Base-by-base conservation (phyloP, 2,888 invertebrate species). In the Spilarctia lutea region DNA sequence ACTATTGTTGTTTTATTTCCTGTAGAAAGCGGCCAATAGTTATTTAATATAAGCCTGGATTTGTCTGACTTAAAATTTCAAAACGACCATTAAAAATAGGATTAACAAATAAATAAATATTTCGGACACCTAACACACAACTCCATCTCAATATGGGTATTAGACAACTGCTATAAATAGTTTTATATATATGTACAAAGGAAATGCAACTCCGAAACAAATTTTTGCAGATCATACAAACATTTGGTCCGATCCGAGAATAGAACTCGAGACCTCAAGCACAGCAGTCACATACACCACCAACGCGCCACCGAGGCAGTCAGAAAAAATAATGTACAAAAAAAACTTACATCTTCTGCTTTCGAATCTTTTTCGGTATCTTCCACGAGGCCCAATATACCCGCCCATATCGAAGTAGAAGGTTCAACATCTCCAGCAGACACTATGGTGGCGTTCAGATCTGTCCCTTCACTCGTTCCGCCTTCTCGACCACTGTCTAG, bases 401-500 rank as follows among this genome's bases (percentile, higher is more conserved):
- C 95, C 82, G 94, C 93, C 95, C 95, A 96, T 73, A 94, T 90
- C 0, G 94, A 93, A 0, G 93, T 87, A 7, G 92, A 83, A 11
- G 92, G 91, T 75, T 92, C 91, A 8, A 92, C 86, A 56, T 93
- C 92, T 72, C 90, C 91, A 1, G 87, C 88, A 3, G 92, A 87
- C 13, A 94, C 88, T 78, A 96, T 94, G 4, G 96, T 93, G 30
- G 93, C 92, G 85, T 94, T 95, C n/a, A 94, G 86, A 86, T 96
- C 94, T 6, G 88, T 85, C 66, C 92, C 91, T 42, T 90, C 90
- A 52, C 86, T 86, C 18, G 90, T 79, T 11, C 88, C 90, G 56
- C 90, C 86, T 72, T 93, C 92, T 24, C 92, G 88, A 69, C 89
- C 89, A 24, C 88, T 89, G 33, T 91, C 93, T 72, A 93, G 91